Percentiles rank a stretch among this genome's conserved stretches.
phyloP scores from a whole-genome alignment of 2,113 vertebrate species.

The Vulpes vulpes region DNA sequence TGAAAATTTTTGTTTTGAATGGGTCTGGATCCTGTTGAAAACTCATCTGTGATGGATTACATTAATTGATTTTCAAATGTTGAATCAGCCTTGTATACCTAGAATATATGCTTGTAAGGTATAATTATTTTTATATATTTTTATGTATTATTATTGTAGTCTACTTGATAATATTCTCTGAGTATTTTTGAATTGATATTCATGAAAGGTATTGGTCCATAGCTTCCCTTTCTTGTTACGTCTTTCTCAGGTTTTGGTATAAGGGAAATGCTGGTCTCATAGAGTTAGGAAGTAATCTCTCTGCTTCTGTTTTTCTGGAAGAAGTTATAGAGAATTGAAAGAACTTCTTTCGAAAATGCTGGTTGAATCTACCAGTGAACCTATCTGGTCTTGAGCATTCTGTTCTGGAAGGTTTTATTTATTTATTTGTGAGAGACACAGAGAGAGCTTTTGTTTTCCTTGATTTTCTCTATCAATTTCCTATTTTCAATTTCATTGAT shows the following conservation, averaged over 20 bases:
- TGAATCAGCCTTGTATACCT: not conserved
- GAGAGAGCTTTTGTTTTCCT: not conserved
- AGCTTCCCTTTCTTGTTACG: not conserved
- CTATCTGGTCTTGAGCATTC: too few relatives aligned
- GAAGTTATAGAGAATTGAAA: not conserved
- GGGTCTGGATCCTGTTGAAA: not conserved
- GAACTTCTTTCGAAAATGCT: not conserved
- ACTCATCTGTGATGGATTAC: not conserved
- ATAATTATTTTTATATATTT: not conserved
- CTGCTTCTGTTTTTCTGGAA: not conserved
- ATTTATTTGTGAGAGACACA: too few relatives aligned
- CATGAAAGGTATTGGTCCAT: not conserved
- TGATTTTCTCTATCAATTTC: not conserved
- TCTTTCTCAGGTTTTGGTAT: not conserved
- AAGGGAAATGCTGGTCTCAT: not conserved
- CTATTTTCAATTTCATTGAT: not conserved
- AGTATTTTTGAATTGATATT: not conserved
- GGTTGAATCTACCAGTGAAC: not conserved
- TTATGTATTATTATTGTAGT: not conserved
- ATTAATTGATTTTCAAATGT: not conserved
- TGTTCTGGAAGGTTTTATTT: too few relatives aligned
- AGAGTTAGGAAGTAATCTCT: not conserved
- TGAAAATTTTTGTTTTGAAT: not conserved
- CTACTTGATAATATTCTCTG: not conserved
- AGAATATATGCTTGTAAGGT: not conserved